Conservation (phyloP, 2,113 vertebrate species). For the Pelusios castaneus region DNA sequence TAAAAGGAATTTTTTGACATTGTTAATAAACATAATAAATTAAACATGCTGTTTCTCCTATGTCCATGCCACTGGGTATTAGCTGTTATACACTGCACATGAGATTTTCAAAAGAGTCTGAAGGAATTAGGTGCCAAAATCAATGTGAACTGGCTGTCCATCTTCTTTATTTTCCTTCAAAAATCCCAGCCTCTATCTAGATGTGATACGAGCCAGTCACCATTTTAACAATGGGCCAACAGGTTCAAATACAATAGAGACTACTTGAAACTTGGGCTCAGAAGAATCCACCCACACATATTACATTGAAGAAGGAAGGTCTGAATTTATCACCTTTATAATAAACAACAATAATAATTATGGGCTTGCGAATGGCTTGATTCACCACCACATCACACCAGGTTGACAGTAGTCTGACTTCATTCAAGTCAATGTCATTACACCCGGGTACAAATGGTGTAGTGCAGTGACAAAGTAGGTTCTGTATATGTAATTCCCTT, state of each 20-base stretch:
- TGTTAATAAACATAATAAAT: not conserved
- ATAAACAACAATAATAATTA: too few relatives aligned
- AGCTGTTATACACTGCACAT: not conserved
- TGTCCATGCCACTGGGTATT: not conserved
- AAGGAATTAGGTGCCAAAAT: not conserved
- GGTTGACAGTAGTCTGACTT: accelerated
- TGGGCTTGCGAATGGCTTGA: not conserved
- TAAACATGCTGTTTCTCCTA: not conserved
- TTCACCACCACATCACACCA: not conserved
- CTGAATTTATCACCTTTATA: not conserved
- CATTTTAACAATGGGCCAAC: not conserved
- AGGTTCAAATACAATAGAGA: not conserved
- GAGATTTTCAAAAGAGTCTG: not conserved
- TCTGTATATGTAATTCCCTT: not conserved
- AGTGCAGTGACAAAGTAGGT: not conserved
- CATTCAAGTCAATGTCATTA: not conserved
- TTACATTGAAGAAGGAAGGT: accelerated
- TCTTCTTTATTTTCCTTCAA: not conserved
- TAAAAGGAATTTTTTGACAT: not conserved
- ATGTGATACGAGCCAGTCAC: not conserved
- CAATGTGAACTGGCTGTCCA: not conserved
- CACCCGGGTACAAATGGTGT: not conserved
- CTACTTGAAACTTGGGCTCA: not conserved
- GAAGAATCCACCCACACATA: not conserved
- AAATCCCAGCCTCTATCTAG: not conserved